Base-by-base conservation (phyloP, 2,888 invertebrate genomes). In the Eustalomyia histrio region DNA sequence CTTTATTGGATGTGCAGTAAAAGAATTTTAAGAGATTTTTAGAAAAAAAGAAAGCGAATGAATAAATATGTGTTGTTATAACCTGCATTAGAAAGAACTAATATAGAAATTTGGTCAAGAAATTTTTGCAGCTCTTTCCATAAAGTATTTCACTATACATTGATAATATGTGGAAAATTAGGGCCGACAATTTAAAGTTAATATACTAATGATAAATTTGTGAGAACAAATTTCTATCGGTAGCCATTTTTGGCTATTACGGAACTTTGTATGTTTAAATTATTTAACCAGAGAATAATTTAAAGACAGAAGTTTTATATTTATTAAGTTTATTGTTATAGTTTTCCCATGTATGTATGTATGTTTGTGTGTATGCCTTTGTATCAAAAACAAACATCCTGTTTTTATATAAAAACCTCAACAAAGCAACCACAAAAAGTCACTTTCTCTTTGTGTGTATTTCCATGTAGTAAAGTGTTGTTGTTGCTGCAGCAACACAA, bases 351-450 rank as follows among this genome's bases (percentile, higher is more conserved):
- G 8, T 43, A 47, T 17, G 2, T 18, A 33, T 60, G 18, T 4
- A 12, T 39, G 39, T 35, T 18, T 35, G 16, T 35, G 0, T 17
- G 16, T 63, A 21, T 63, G 47, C 9, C 12, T 64, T 7, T 29
- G 1, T 50, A 43, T 55, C 17, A 3, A 1, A 71, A 60, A 61
- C 39, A 57, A 35, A 64, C 47, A 57, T 57, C 64, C 57, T 52
- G 74, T 50, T 50, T 21, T 64, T 50, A 17, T 67, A n/a, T 47
- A 55, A 35, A 76, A 58, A 57, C 64, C 69, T 17, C 63, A 71
- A 43, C 69, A 76, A 71, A 69, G 61, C 33, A 52, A 71, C 60
- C 64, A 39, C 69, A 64, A 21, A 58, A 76, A 76, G 57, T 71
- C 64, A 43, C 58, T 65, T 64, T 65, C 39, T 58, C 71, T 76